A percentile compares a stretch with the other conserved stretches of the same genome.
phyloP scores from a whole-genome alignment of 1,140 invertebrate species.

The Rhagoletis zephyria region DNA sequence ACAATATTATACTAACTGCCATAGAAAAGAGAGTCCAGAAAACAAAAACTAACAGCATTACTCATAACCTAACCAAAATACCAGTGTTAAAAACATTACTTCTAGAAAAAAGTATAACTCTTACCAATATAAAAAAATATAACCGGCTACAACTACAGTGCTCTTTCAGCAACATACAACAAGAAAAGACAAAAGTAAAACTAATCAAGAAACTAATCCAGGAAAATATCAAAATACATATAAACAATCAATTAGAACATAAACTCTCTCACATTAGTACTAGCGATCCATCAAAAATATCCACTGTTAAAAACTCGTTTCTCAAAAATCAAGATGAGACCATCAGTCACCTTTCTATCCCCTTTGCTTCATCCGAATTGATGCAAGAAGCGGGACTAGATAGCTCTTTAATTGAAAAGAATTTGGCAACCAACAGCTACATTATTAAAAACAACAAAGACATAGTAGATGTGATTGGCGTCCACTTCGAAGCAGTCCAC shows the following conservation, averaged over 20 bases:
- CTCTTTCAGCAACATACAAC: neutral
- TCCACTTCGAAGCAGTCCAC: neutral
- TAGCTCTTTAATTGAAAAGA: neutral
- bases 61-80: neutral
- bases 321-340: neutral
- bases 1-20: slow-evolving; percentile 9
- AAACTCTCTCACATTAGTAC: slow-evolving; percentile 9
- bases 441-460: neutral
- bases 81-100: neutral
- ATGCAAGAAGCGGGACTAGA: neutral
- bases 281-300: slow-evolving; percentile 24
- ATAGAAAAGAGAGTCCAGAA: slow-evolving; percentile 1
- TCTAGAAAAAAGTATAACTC: neutral
- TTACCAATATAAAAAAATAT: slow-evolving; percentile 35
- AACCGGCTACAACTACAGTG: neutral
- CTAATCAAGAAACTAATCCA: slow-evolving; percentile 37
- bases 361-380: neutral
- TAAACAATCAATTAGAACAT: slow-evolving; percentile 14
- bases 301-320: slow-evolving; percentile 14
- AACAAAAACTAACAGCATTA: neutral
- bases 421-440: neutral
- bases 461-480: slow-evolving; percentile 13
- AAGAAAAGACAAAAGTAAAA: slow-evolving; percentile 9
- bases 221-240: slow-evolving; percentile 30
- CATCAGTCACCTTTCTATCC: neutral